Percentiles rank a stretch among this genome's conserved stretches.
These are phyloP conservation scores for Pterocles orientalis DNA, from an alignment of 2,113 vertebrate genomes.

Conservation along the genomic window DNA sequence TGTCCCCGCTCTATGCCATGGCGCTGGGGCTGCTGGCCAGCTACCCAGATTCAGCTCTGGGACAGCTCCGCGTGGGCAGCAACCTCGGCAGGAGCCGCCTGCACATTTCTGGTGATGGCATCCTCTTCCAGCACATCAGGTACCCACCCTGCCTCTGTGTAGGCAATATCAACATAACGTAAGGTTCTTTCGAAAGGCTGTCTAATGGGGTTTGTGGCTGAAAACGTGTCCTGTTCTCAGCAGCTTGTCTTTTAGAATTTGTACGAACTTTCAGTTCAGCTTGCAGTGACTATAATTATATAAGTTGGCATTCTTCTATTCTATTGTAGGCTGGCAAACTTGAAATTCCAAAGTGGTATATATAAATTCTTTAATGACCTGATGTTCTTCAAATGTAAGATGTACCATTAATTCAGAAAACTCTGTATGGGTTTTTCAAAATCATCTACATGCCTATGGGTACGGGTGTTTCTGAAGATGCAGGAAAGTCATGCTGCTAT, in stretches of 20 bases:
- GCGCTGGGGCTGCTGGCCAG: constrained; percentile 73
- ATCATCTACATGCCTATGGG: neutral
- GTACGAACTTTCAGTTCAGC: neutral
- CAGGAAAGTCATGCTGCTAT: neutral
- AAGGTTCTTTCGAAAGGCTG: neutral
- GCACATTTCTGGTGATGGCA: constrained; percentile 64
- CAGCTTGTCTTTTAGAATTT: neutral
- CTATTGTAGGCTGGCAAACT: neutral
- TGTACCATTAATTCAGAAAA: neutral
- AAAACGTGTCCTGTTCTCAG: neutral
- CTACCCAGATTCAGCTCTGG: constrained; percentile 71
- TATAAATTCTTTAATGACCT: neutral
- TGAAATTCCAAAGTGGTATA: neutral
- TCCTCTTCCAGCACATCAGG: constrained; percentile 75
- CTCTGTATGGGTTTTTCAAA: neutral
- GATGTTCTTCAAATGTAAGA: neutral
- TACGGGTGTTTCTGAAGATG: neutral
- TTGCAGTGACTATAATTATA: neutral
- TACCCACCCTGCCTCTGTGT: neutral
- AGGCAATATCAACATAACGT: neutral
- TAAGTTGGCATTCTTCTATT: neutral
- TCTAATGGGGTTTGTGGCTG: neutral
- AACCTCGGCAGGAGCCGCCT: constrained; percentile 65
- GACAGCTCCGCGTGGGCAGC: constrained; percentile 72
- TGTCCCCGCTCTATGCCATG: constrained; percentile 58